Percentiles rank a stretch among this genome's conserved stretches.
phyloP scores from a whole-genome alignment of 2,797 vertebrate genomes.

The Anguilla obscura region DNA sequence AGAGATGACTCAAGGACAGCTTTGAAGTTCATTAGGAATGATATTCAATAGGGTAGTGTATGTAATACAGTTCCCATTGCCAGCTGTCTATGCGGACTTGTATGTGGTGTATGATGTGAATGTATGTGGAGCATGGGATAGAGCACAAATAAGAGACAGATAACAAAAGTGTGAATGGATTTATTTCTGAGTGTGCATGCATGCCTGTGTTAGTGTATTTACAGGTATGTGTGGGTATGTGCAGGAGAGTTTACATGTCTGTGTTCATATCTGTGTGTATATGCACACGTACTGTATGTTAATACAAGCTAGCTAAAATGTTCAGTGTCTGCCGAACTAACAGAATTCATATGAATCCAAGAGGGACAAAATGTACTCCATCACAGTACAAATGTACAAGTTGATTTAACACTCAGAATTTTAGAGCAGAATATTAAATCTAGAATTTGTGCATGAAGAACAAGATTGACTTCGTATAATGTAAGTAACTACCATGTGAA shows the following conservation, averaged over 20 bases:
- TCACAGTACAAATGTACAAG: neutral
- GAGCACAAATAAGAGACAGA: too few relatives aligned
- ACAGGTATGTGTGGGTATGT: neutral
- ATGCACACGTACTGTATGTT: neutral
- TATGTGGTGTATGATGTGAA: too few relatives aligned
- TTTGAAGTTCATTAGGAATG: constrained; percentile 8
- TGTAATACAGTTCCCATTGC: neutral
- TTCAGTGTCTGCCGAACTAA: too few relatives aligned
- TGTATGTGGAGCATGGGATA: neutral
- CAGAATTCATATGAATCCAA: too few relatives aligned
- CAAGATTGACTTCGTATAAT: neutral
- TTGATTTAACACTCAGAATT: neutral
- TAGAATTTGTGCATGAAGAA: neutral
- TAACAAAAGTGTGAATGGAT: neutral
- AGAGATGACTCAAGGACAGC: neutral
- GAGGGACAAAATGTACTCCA: neutral
- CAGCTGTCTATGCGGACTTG: neutral
- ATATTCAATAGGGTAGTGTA: neutral
- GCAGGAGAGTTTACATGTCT: neutral
- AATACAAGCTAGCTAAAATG: too few relatives aligned
- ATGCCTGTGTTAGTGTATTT: neutral
- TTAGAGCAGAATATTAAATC: neutral
- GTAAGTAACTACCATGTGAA: neutral
- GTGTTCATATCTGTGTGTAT: neutral
- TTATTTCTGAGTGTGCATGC: neutral